Evolutionary conservation across 2,888 invertebrate genomes (phyloP).

Genomic region (Calameuta filiformis): DNA sequence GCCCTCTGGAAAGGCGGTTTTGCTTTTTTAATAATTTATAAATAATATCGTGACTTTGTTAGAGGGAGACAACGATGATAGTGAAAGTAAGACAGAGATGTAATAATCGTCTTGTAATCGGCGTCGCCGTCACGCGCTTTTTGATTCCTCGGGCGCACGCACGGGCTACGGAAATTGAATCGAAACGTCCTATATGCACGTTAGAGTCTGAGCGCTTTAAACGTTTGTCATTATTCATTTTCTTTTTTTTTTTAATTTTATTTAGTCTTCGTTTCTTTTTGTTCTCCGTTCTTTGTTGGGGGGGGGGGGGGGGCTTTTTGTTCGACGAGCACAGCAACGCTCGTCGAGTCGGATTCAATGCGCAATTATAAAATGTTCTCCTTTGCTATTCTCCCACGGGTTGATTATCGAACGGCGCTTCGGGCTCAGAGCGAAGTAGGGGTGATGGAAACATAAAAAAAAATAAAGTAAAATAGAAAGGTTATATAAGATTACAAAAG

Average conservation of each 20-base stretch:
- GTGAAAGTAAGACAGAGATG: not conserved
- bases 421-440: conserved; percentile 49
- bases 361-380: not conserved
- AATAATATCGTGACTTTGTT: not conserved
- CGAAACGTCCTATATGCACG: not conserved
- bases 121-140: not conserved
- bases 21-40: not conserved
- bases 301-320: no score
- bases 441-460: conserved; percentile 49
- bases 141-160: not conserved
- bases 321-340: not conserved
- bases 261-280: not conserved
- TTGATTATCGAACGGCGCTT: conserved; percentile 25
- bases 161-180: not conserved
- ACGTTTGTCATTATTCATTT: not conserved
- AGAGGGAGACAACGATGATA: not conserved
- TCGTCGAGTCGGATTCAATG: no score
- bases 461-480: conserved; percentile 23
- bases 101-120: not conserved
- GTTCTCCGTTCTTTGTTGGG: no score
- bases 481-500: conserved; percentile 35
- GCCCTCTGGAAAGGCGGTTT: not conserved
- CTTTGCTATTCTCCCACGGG: not conserved
- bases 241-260: no score
- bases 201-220: not conserved